Conservation (phyloP, 1,140 invertebrate genomes). For the Globodera ellingtonae region DNA sequence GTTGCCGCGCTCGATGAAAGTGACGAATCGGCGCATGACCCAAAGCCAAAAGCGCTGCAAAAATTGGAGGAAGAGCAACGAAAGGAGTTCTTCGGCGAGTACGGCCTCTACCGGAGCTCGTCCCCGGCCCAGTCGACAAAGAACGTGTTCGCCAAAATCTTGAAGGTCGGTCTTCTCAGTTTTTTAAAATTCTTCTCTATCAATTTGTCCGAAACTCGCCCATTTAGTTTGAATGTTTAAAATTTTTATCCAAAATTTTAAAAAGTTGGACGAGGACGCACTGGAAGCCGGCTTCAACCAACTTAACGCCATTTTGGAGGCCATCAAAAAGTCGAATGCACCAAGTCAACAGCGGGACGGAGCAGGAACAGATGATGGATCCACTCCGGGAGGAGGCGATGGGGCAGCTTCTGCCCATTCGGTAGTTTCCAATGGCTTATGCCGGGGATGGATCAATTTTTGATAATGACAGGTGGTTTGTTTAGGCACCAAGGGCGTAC, state of each 20-base stretch:
- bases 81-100: conserved; percentile 26
- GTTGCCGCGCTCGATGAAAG: background rate
- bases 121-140: conserved; percentile 2
- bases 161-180: conserved; percentile 3
- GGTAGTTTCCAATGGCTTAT: background rate
- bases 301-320: conserved; percentile 16
- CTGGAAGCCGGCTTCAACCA: conserved; percentile 22
- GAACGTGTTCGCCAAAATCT: conserved; percentile 32
- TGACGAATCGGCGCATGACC: conserved; percentile 9
- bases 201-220: too few relatives aligned
- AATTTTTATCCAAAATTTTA: background rate
- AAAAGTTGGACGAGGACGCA: conserved; percentile 2
- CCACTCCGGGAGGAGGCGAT: background rate
- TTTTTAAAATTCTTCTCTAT: background rate
- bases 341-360: background rate
- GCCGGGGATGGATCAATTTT: too few relatives aligned
- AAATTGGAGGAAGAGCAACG: conserved; percentile 26
- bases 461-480: too few relatives aligned
- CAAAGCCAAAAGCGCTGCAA: conserved; percentile 45
- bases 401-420: background rate
- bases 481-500: too few relatives aligned
- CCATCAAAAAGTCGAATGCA: conserved; percentile 22
- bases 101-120: conserved; percentile 9
- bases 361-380: background rate
- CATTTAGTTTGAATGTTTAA: too few relatives aligned